Conservation (phyloP, 2,888 invertebrate species). For the Pristionchus maxplancki region DNA sequence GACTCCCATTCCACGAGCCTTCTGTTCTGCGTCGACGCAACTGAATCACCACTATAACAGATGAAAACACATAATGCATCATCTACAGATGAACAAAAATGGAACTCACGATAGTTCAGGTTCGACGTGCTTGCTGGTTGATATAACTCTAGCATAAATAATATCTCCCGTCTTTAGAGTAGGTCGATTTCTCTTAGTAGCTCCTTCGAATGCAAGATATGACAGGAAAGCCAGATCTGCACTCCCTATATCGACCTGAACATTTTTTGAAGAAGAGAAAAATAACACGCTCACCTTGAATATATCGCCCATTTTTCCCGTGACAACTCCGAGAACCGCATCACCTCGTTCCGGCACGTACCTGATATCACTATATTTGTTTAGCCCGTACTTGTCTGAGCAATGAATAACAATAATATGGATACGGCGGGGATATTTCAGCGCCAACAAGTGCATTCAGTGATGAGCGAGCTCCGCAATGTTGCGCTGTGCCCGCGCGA, state of each 20-base stretch:
- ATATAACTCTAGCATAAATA: slow-evolving; percentile 69
- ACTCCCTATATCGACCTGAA: slow-evolving; percentile 71
- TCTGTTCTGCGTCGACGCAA: slow-evolving; percentile 72
- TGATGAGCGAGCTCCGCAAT: no score
- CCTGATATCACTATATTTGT: slow-evolving; percentile 56
- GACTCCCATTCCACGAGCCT: slow-evolving; percentile 79
- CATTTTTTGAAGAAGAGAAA: not conserved
- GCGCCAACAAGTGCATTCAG: no score
- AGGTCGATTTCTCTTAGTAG: slow-evolving; percentile 76
- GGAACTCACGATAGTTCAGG: slow-evolving; percentile 67
- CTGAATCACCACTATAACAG: slow-evolving; percentile 48
- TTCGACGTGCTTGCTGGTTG: slow-evolving; percentile 73
- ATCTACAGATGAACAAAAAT: not conserved
- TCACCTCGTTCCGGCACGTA: slow-evolving; percentile 75
- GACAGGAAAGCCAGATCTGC: slow-evolving; percentile 70
- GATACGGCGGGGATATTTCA: no score
- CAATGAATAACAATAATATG: no score
- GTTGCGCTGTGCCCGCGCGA: no score
- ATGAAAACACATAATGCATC: not conserved
- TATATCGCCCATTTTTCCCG: slow-evolving; percentile 69
- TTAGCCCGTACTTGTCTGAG: not conserved
- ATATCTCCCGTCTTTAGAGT: slow-evolving; percentile 74
- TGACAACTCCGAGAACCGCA: slow-evolving; percentile 72
- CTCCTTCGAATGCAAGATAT: slow-evolving; percentile 71
- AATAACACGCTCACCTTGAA: slow-evolving; percentile 58